These are phyloP conservation scores for Agonopterix alstromeriana DNA, from an alignment of 2,888 invertebrate species.

Conservation along the genomic window DNA sequence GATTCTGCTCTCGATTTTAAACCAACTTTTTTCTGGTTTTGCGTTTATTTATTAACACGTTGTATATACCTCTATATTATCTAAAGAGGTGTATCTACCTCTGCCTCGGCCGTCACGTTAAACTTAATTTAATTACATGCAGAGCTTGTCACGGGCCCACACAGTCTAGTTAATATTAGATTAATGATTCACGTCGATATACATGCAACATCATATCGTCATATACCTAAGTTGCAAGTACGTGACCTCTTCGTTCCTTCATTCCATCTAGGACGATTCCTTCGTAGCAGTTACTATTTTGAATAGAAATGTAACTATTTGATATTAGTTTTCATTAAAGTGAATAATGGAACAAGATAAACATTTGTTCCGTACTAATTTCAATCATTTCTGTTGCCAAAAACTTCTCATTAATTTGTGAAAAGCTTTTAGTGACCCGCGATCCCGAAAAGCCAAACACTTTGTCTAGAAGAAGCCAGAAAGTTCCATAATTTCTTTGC, in stretches of 20 bases:
- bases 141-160: slow-evolving; percentile 62
- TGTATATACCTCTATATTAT: slow-evolving; percentile 41
- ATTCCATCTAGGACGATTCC: too few relatives aligned
- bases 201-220: slow-evolving; percentile 17
- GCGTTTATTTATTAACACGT: too few relatives aligned
- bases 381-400: slow-evolving; percentile 30
- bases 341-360: slow-evolving; percentile 17
- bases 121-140: slow-evolving; percentile 67
- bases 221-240: too few relatives aligned
- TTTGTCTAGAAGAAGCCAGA: slow-evolving; percentile 73
- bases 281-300: neutral
- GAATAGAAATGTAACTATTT: too few relatives aligned
- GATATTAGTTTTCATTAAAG: slow-evolving; percentile 10
- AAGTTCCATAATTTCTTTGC: slow-evolving; percentile 75
- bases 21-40: too few relatives aligned
- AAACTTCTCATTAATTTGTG: slow-evolving; percentile 56
- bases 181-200: slow-evolving; percentile 53
- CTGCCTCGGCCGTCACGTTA: slow-evolving; percentile 35
- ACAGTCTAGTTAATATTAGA: slow-evolving; percentile 63
- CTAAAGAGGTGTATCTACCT: slow-evolving; percentile 49
- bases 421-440: slow-evolving; percentile 63
- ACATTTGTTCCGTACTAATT: slow-evolving; percentile 16
- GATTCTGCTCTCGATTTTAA: too few relatives aligned
- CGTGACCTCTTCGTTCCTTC: too few relatives aligned
- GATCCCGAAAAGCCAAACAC: slow-evolving; percentile 70